Evolutionary conservation across 2,888 invertebrate genomes (phyloP).

Genomic region (Caenorhabditis sp.): DNA sequence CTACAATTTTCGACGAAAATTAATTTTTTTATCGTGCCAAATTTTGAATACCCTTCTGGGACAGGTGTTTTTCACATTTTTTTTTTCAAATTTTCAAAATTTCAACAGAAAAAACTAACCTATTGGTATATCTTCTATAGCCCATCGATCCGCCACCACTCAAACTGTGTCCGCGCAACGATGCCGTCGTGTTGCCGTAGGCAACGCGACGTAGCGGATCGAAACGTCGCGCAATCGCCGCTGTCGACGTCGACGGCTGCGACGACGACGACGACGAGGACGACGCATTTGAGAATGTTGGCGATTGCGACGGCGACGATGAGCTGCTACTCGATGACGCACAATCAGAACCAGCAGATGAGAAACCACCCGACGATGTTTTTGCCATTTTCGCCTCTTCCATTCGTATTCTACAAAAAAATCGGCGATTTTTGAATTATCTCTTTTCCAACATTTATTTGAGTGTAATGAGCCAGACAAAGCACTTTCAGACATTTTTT

Average conservation of each 20-base stretch:
- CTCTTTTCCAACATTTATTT: neutral
- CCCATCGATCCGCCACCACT: neutral
- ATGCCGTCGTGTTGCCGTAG: neutral
- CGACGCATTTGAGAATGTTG: neutral
- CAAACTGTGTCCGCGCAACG: no score
- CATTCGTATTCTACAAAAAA: constrained; percentile 33
- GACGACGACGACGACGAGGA: no score
- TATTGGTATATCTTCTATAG: neutral
- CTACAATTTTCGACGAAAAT: no score
- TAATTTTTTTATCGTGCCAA: no score
- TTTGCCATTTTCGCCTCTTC: constrained; percentile 22
- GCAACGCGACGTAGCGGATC: neutral
- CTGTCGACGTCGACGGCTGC: no score
- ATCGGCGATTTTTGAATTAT: neutral
- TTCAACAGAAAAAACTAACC: neutral
- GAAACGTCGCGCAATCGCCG: neutral
- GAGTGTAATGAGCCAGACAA: no score
- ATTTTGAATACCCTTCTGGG: no score
- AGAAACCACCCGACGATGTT: constrained; percentile 12
- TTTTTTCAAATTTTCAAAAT: neutral
- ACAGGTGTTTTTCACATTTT: no score
- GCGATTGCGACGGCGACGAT: neutral
- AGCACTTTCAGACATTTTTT: no score
- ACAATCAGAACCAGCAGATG: constrained; percentile 26
- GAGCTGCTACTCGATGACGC: constrained; percentile 10